Evolutionary conservation across 2,113 vertebrate species (phyloP), one percentile per base, ranked within the genome.

Genomic region (Tympanuchus pallidicinctus): DNA sequence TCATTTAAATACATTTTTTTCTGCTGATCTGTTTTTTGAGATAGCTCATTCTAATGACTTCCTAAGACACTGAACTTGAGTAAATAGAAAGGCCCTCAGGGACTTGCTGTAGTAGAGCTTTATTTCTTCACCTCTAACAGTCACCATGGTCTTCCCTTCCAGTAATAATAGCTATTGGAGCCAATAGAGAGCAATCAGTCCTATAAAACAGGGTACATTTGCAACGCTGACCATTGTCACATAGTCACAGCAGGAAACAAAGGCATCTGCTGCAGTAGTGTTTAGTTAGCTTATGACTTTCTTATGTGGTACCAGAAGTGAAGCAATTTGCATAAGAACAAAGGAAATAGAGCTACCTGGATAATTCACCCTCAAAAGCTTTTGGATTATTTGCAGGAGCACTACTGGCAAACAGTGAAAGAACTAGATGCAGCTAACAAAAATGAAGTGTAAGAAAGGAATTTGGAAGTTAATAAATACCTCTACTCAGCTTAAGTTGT

Each of bases 11-110:
- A 86, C 47, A 67, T 73, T 86, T 95, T 54, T 54, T 95, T 92
- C 80, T 93, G 82, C 96, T 96, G 86, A 94, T 77, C 80, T 94
- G 34, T 1, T 82, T 93, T 94, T 90, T 59, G 40, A 70, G 86
- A 78, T 88, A 82, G 70, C 36, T 96, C 82, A 57, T 84, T 93
- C 76, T 93, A 96, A 94, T 81, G 84, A 89, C 65, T 96, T 95
- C 93, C 74, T 93, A 88, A 93, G 89, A 93, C 74, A 94, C 20
- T 88, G 66, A 89, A 89, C 61, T 87, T 57, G 72, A 83, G 81
- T 91, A 74, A 92, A 86, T 75, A 91, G 47, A 82, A 76, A 57
- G 40, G 61, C 34, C 90, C 57, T 69, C 65, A 75, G 87, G 84
- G 89, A 83, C 61, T 83, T 79, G 47, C 57, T 92, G 36, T 61